A percentile compares a stretch with the other conserved stretches of the same genome.
These are phyloP conservation scores for Xanthostigma xanthostigma DNA, from an alignment of 2,888 invertebrate genomes.

Conservation along the genomic window DNA sequence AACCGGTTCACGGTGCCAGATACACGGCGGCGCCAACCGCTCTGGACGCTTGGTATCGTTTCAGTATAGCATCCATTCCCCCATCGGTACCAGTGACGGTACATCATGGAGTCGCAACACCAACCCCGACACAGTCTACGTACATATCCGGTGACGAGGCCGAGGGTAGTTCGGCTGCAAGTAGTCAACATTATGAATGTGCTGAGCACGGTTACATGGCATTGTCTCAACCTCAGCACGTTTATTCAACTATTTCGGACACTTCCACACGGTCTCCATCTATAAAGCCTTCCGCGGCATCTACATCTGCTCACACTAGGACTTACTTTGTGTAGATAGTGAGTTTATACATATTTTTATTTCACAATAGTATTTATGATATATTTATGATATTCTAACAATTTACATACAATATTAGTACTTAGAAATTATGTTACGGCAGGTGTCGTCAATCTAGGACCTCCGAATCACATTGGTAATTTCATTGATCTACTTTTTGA, in stretches of 20 bases:
- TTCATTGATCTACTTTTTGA: no score
- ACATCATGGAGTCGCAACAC: constrained; percentile 37
- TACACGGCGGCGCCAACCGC: constrained; percentile 62
- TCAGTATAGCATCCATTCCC: constrained; percentile 38
- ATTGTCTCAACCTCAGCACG: constrained; percentile 18
- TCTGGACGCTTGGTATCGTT: constrained; percentile 56
- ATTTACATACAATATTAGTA: no score
- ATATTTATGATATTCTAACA: no score
- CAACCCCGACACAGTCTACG: constrained; percentile 44
- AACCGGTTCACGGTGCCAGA: constrained; percentile 37
- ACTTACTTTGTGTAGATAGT: constrained; percentile 27
- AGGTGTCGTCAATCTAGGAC: no score
- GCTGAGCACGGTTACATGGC: constrained; percentile 5
- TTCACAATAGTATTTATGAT: neutral
- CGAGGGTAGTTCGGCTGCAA: constrained; percentile 33
- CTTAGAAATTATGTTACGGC: no score
- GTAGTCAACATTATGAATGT: constrained; percentile 39
- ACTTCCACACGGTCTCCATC: constrained; percentile 7
- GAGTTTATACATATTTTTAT: neutral
- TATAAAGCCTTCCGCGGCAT: neutral
- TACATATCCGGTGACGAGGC: constrained; percentile 44
- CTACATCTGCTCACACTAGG: constrained; percentile 17
- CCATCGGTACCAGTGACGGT: constrained; percentile 30
- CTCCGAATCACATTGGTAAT: no score
- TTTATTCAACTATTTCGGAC: constrained; percentile 30